Conservation (phyloP, 2,113 vertebrate genomes). For the Malurus cyaneus region DNA sequence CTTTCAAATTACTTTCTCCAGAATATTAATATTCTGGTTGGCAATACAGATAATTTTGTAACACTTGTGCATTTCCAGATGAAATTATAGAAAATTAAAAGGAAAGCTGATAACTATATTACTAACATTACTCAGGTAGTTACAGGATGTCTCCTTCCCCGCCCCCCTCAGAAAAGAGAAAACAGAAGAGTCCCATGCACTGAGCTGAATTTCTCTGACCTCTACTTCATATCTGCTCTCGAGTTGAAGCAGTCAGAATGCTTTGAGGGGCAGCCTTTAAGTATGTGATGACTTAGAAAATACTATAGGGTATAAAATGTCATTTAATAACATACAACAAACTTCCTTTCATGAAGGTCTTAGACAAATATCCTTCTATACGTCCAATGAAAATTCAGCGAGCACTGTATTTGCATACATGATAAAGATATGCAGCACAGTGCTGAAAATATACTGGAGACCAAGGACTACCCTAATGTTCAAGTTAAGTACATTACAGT, state of each 20-base stretch:
- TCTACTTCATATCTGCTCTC: background rate
- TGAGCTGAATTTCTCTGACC: background rate
- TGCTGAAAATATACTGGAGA: background rate
- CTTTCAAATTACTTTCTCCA: background rate
- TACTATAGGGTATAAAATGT: background rate
- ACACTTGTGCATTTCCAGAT: background rate
- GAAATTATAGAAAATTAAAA: background rate
- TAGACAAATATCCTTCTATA: background rate
- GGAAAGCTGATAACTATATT: background rate
- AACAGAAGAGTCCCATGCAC: background rate
- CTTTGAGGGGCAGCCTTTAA: background rate
- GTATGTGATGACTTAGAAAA: background rate
- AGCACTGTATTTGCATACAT: background rate
- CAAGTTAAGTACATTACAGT: background rate
- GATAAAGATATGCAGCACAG: background rate
- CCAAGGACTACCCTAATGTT: background rate
- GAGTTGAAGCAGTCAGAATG: background rate
- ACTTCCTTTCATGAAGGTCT: background rate
- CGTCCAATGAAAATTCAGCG: background rate
- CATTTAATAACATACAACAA: background rate
- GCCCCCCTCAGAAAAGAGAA: background rate
- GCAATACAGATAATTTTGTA: background rate
- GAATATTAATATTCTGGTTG: background rate
- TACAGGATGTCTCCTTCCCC: background rate
- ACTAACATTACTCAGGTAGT: background rate